These are phyloP conservation scores for Lutjanus campechanus DNA, from an alignment of 2,797 vertebrate genomes.

Conservation along the genomic window DNA sequence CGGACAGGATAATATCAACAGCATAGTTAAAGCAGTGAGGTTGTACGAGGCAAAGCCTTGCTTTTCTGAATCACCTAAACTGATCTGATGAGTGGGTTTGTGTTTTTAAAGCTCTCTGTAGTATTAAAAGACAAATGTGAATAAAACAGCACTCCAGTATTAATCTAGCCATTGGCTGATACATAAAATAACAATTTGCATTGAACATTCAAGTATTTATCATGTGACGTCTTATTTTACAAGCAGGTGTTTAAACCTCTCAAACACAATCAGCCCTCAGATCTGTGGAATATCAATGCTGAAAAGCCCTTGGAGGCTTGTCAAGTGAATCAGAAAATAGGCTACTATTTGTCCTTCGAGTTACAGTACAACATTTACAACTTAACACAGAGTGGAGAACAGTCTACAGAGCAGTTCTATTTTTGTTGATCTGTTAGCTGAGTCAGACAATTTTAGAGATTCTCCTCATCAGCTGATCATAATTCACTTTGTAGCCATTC, in stretches of 20 bases:
- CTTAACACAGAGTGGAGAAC: not conserved
- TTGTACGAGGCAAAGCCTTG: constrained; percentile 29
- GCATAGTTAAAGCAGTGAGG: constrained; percentile 24
- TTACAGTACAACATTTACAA: not conserved
- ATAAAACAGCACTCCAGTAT: constrained; percentile 22
- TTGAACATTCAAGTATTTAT: constrained; percentile 3
- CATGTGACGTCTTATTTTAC: constrained; percentile 9
- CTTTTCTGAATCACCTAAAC: constrained; percentile 44
- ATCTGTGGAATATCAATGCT: not conserved
- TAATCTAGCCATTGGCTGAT: not conserved
- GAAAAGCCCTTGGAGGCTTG: constrained; percentile 10
- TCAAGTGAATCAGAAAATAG: constrained; percentile 9
- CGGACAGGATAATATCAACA: constrained; percentile 25
- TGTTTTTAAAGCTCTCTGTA: constrained; percentile 31
- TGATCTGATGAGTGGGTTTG: constrained; percentile 17
- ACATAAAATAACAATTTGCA: not conserved
- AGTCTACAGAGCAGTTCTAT: not conserved
- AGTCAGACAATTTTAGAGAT: not conserved
- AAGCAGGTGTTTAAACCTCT: constrained; percentile 22
- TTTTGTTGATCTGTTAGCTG: not conserved
- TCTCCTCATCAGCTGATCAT: no score
- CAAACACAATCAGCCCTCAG: constrained; percentile 11
- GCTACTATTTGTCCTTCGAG: constrained; percentile 3
- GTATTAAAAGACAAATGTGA: constrained; percentile 28
- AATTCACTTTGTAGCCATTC: no score